These are phyloP conservation scores for Cosmia trapezina DNA, from an alignment of 2,888 invertebrate species.

Conservation along the genomic window DNA sequence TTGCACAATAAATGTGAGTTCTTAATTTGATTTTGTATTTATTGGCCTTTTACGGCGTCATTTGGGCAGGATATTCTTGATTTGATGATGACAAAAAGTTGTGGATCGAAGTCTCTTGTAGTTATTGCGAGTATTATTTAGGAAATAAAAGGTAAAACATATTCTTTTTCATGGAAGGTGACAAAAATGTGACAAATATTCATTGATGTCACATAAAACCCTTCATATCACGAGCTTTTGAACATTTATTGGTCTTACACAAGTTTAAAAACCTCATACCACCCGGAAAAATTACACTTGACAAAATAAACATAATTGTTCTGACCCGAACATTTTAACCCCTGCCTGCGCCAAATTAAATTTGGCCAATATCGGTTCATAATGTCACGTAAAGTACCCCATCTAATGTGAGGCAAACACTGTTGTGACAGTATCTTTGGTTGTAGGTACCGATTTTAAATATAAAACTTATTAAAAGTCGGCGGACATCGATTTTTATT, in stretches of 20 bases:
- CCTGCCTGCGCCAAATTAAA: slow-evolving; percentile 71
- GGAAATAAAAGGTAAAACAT: not conserved
- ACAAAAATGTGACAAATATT: slow-evolving; percentile 16
- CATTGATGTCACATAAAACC: slow-evolving; percentile 31
- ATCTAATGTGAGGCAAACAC: slow-evolving; percentile 74
- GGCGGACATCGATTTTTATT: slow-evolving; percentile 74
- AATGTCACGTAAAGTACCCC: slow-evolving; percentile 77
- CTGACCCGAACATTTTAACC: slow-evolving; percentile 72
- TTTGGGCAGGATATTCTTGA: slow-evolving; percentile 38
- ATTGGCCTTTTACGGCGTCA: slow-evolving; percentile 52
- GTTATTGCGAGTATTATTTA: not conserved
- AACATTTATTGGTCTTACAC: slow-evolving; percentile 26
- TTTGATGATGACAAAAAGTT: slow-evolving; percentile 37
- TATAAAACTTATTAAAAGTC: slow-evolving; percentile 68
- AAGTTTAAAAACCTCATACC: slow-evolving; percentile 50
- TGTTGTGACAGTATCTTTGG: slow-evolving; percentile 74
- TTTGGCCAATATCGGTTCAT: slow-evolving; percentile 73
- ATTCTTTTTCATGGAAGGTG: slow-evolving; percentile 7
- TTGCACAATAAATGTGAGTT: slow-evolving; percentile 60
- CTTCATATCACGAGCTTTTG: slow-evolving; percentile 12
- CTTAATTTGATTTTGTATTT: slow-evolving; percentile 65
- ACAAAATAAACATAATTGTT: slow-evolving; percentile 56
- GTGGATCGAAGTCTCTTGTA: not conserved
- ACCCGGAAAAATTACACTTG: slow-evolving; percentile 62
- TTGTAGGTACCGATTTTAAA: slow-evolving; percentile 68